phyloP scores from a whole-genome alignment of 2,888 invertebrate species.

The Nomada fabriciana region DNA sequence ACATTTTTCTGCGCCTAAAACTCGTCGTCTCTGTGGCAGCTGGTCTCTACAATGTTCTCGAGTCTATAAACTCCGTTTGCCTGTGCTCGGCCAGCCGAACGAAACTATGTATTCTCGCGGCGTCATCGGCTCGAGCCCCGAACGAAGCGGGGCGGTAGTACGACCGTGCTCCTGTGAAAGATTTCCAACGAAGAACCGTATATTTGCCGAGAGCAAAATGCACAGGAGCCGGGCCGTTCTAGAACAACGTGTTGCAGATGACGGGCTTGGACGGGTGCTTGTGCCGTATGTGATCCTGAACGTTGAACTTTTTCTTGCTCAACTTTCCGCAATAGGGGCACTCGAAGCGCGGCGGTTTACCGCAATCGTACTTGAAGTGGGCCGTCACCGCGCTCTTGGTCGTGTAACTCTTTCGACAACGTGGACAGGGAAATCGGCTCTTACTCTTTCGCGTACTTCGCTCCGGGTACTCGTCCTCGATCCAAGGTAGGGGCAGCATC shows the following conservation, averaged over 20 bases:
- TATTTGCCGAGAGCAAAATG: no score
- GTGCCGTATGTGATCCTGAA: conserved; percentile 79
- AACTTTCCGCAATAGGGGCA: conserved; percentile 82
- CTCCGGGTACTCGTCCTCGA: conserved; percentile 66
- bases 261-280: conserved; percentile 77
- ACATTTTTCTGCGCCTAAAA: no score
- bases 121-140: no score
- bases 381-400: conserved; percentile 78
- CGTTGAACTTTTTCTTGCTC: conserved; percentile 80
- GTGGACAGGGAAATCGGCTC: conserved; percentile 76
- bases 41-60: no score
- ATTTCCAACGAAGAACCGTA: no score
- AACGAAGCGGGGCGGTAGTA: not conserved
- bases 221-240: conserved; percentile 17
- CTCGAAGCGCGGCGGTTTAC: conserved; percentile 80
- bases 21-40: no score
- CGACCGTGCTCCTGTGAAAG: no score
- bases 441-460: conserved; percentile 59
- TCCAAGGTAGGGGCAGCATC: conserved; percentile 69
- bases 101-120: no score
- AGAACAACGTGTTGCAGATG: conserved; percentile 76
- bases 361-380: conserved; percentile 83
- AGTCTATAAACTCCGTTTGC: no score
- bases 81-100: no score
- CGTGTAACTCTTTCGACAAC: conserved; percentile 79